phyloP scores from a whole-genome alignment of 2,797 vertebrate species.

The Platalea minor region DNA sequence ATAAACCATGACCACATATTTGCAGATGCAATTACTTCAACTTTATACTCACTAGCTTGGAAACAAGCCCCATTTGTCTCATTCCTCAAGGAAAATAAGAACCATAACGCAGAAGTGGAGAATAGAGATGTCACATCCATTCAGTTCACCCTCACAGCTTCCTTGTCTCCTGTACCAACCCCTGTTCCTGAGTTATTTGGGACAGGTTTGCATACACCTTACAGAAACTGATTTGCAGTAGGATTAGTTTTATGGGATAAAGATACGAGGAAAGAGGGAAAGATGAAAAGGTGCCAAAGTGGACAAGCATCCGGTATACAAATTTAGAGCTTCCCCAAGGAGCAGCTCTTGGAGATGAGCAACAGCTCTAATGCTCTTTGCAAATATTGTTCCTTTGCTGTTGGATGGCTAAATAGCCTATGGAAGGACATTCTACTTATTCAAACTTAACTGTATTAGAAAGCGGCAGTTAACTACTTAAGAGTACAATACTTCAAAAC shows the following conservation, averaged over 20 bases:
- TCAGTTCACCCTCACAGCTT: not conserved
- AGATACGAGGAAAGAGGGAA: not conserved
- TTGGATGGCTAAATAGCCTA: not conserved
- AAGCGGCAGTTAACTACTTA: not conserved
- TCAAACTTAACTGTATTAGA: not conserved
- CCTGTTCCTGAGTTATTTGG: not conserved
- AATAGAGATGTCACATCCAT: constrained; percentile 55
- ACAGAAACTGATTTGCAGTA: not conserved
- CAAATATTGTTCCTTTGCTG: not conserved
- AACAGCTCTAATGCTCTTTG: not conserved
- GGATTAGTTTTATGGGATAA: not conserved
- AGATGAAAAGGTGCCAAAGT: not conserved
- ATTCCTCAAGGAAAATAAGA: constrained; percentile 60
- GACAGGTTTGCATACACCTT: not conserved
- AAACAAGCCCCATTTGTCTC: constrained; percentile 52
- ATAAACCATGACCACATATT: constrained; percentile 46
- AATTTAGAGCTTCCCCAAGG: not conserved
- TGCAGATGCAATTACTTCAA: constrained; percentile 54
- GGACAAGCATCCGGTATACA: not conserved
- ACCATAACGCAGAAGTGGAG: constrained; percentile 6
- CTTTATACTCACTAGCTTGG: constrained; percentile 56
- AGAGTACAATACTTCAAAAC: not conserved
- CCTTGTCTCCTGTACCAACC: not conserved
- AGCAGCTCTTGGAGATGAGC: not conserved
- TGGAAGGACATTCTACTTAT: not conserved